phyloP scores from a whole-genome alignment of 2,797 vertebrate species.

The Acanthopagrus latus region DNA sequence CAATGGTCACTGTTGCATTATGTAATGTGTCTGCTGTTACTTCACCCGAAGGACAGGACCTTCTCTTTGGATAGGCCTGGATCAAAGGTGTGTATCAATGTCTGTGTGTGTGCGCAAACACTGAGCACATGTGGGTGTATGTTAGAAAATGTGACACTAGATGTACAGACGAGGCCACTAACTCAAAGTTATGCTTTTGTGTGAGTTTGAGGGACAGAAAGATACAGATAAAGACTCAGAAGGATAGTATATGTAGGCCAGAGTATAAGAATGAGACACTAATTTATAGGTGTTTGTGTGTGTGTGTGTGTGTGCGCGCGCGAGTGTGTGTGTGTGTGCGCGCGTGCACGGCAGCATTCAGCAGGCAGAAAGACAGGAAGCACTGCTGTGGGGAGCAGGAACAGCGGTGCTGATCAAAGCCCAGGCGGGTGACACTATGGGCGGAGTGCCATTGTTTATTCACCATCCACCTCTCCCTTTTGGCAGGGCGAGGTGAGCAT shows the following conservation, averaged over 20 bases:
- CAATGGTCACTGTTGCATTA: conserved; percentile 78
- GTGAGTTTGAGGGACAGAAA: conserved; percentile 62
- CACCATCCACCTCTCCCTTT: conserved; percentile 84
- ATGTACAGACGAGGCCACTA: conserved; percentile 67
- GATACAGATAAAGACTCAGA: conserved; percentile 65
- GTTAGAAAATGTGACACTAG: conserved; percentile 60
- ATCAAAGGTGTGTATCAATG: conserved; percentile 63
- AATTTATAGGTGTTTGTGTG: conserved; percentile 43
- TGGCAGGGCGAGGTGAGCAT: conserved; percentile 81
- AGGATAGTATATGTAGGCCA: conserved; percentile 47
- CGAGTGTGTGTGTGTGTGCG: conserved; percentile 27
- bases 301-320: conserved; percentile 21
- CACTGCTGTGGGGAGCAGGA: conserved; percentile 79
- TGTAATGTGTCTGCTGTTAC: conserved; percentile 76
- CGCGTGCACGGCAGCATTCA: conserved; percentile 57
- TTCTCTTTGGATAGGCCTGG: conserved; percentile 58
- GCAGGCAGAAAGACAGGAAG: conserved; percentile 81
- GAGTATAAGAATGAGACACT: conserved; percentile 53
- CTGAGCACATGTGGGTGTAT: conserved; percentile 46
- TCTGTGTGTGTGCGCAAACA: conserved; percentile 43
- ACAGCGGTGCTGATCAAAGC: conserved; percentile 83
- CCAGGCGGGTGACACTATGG: conserved; percentile 84
- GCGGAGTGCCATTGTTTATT: conserved; percentile 85
- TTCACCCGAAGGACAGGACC: conserved; percentile 66
- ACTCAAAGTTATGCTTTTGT: conserved; percentile 74